Conservation (phyloP, 1,140 invertebrate genomes). For the Onthophagus taurus region DNA sequence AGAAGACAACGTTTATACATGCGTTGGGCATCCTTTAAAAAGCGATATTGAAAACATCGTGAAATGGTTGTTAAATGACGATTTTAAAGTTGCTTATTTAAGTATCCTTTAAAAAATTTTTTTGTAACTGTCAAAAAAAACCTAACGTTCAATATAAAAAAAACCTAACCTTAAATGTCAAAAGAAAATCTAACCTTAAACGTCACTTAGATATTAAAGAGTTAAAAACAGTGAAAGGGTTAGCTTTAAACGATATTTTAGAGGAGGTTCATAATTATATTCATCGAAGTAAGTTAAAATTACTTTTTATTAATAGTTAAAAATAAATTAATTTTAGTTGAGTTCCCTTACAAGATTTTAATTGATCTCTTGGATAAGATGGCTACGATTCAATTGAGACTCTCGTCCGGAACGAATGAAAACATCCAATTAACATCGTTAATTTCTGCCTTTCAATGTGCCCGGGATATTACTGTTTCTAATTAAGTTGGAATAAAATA, state of each 20-base stretch:
- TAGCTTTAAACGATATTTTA: conserved; percentile 83
- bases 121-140: no score
- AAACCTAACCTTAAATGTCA: conserved; percentile 1
- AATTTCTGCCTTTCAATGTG: conserved; percentile 67
- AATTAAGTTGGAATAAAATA: conserved; percentile 15
- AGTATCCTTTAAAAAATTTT: conserved; percentile 47
- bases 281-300: conserved; percentile 65
- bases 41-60: conserved; percentile 84
- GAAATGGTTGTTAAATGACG: conserved; percentile 81
- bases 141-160: no score
- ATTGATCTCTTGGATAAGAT: conserved; percentile 69
- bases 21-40: conserved; percentile 90
- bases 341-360: conserved; percentile 65
- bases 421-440: conserved; percentile 75
- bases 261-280: conserved; percentile 79
- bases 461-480: conserved; percentile 43
- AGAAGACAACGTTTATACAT: conserved; percentile 90
- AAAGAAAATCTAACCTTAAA: conserved; percentile 6
- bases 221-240: conserved; percentile 76
- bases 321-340: conserved; percentile 54
- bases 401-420: conserved; percentile 70
- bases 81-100: conserved; percentile 68
- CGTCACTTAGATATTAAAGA: conserved; percentile 62
- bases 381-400: conserved; percentile 71
- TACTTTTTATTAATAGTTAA: not conserved